Evolutionary conservation across 2,113 vertebrate species (phyloP), one percentile per base, ranked within the genome.

Genomic region (Oncorhynchus clarkii): DNA sequence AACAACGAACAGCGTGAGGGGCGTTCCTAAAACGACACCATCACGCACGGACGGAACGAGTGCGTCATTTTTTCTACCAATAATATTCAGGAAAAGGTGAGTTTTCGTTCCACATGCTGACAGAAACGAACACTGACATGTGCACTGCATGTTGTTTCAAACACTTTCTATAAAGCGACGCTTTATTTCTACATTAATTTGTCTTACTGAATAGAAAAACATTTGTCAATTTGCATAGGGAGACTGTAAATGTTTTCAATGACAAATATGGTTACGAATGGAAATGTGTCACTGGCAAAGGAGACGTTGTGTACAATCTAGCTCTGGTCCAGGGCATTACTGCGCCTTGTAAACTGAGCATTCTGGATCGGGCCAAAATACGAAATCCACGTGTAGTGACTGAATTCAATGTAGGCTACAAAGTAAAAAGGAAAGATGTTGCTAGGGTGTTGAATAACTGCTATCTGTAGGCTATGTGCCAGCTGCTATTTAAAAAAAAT

Each of bases 41-140:
- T 72, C 68, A 71, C 77, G 78, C 29, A 76, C 24, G 31, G 66
- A n/a, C 39, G 83, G n/a, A 77, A 81, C 78, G 82, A 79, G 0
- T 0, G 0, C 2, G 0, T 45, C 3, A 1, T 14, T 39, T 20
- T 48, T 68, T 67, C 66, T 49, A 5, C 18, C 62, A 66, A 8
- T 11, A 26, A 27, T 51, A 84, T 88, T 82, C 82, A 84, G 86
- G 67, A 80, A 1, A 82, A 85, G 90, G 90, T 90, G 79, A 91
- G 90, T 77, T 13, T 1, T 57, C 20, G 6, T 34, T 73, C 59
- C 5, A 22, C 18, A n/a, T 22, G 7, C n/a, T 9, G 6, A 62
- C 59, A 62, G 3, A 62, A 7, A 62, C 8, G 9, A n/a, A 62
- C 59, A 62, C n/a, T n/a, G 6, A 5, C 59, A 60, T 22, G 59